Evolutionary conservation across 2,113 vertebrate genomes (phyloP).

Genomic region (Nycticebus coucang): DNA sequence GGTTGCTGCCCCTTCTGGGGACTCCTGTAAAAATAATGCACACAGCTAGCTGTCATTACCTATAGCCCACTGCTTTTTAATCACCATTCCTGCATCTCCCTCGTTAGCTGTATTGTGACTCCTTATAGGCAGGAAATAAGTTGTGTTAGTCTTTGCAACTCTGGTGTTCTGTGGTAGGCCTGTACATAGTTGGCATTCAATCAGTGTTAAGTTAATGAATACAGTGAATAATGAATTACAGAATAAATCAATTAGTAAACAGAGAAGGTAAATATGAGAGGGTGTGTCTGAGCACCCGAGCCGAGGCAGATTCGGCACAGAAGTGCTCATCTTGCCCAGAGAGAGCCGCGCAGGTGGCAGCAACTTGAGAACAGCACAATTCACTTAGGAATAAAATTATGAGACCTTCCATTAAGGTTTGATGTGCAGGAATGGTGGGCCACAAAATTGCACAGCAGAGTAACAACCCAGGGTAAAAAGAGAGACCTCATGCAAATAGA

Average conservation of each 20-base stretch:
- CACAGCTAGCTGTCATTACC: not conserved
- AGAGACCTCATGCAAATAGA: not conserved
- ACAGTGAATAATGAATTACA: not conserved
- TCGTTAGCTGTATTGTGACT: fast-evolving
- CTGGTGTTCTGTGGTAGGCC: not conserved
- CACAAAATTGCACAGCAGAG: not conserved
- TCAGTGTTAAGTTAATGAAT: not conserved
- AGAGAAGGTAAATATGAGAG: not conserved
- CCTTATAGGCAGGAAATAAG: not conserved
- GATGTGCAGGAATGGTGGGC: not conserved
- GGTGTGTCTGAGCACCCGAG: not conserved
- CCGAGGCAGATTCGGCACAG: not conserved
- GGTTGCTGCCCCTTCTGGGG: not conserved
- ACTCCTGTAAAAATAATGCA: not conserved
- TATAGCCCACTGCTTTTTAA: not conserved
- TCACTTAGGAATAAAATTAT: fast-evolving
- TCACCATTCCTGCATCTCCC: not conserved
- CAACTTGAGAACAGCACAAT: not conserved
- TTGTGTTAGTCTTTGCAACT: not conserved
- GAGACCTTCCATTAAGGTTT: not conserved
- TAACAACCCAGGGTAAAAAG: not conserved
- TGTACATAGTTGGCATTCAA: fast-evolving
- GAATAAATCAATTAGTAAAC: not conserved
- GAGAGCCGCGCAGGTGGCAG: fast-evolving
- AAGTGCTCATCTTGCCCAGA: not conserved